These are phyloP conservation scores for Drosophila ananassae DNA, from an alignment of 1,140 invertebrate species.

Conservation along the genomic window DNA sequence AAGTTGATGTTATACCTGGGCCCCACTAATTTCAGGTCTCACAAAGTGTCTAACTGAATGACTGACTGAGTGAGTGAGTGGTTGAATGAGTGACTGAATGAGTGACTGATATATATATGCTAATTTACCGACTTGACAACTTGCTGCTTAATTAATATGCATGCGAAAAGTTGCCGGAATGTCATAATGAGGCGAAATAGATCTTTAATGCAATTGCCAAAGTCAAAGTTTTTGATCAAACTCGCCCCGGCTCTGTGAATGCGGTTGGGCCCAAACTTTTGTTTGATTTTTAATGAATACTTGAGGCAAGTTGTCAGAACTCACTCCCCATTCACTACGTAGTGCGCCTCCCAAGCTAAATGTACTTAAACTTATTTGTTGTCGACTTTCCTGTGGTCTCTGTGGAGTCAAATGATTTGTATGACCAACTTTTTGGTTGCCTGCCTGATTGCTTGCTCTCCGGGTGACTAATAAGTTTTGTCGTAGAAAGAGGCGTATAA, in stretches of 20 bases:
- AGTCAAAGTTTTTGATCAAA: slow-evolving; percentile 42
- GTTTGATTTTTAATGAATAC: slow-evolving; percentile 68
- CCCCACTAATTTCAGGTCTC: slow-evolving; percentile 47
- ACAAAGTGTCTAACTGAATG: slow-evolving; percentile 11
- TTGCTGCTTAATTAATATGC: slow-evolving; percentile 61
- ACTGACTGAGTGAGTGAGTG: slow-evolving; percentile 19
- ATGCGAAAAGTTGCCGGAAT: slow-evolving; percentile 50
- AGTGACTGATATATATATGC: slow-evolving; percentile 32
- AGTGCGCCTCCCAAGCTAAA: slow-evolving; percentile 43
- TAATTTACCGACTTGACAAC: slow-evolving; percentile 51
- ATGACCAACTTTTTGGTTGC: slow-evolving; percentile 61
- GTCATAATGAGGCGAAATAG: slow-evolving; percentile 52
- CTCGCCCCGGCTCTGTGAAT: not conserved
- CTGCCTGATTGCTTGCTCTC: slow-evolving; percentile 40
- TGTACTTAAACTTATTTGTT: slow-evolving; percentile 69
- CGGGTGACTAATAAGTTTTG: slow-evolving; percentile 61
- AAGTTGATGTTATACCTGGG: slow-evolving; percentile 33
- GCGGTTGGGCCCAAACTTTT: slow-evolving; percentile 30
- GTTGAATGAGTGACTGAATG: slow-evolving; percentile 8
- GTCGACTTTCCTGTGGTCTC: slow-evolving; percentile 49
- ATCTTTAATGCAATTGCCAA: slow-evolving; percentile 64
- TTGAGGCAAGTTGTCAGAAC: slow-evolving; percentile 44
- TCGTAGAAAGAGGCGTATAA: slow-evolving; percentile 24
- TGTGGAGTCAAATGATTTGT: slow-evolving; percentile 57
- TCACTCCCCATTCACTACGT: not conserved